Percentiles rank a stretch among this genome's conserved stretches.
These are phyloP conservation scores for Toxotes jaculatrix DNA, from an alignment of 2,113 vertebrate species.

Conservation along the genomic window DNA sequence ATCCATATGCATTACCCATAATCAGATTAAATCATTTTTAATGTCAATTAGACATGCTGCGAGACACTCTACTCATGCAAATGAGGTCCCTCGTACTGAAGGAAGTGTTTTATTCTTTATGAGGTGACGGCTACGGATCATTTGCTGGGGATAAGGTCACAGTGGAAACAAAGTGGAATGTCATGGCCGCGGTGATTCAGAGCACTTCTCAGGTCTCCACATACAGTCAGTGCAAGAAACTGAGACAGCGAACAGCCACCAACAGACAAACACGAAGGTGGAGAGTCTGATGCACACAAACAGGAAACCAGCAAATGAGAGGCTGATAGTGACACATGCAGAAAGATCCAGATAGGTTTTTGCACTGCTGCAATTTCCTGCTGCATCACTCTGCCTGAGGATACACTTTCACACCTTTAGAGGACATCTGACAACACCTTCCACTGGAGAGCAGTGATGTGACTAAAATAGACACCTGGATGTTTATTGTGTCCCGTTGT, in stretches of 20 bases:
- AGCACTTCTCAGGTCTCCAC: conserved; percentile 17
- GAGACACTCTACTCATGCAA: conserved; percentile 50
- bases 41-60: conserved; percentile 50
- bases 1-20: conserved; percentile 41
- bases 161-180: conserved; percentile 37
- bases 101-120: conserved; percentile 39
- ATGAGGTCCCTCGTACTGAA: conserved; percentile 17
- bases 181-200: conserved; percentile 18
- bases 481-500: conserved; percentile 21
- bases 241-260: conserved; percentile 3
- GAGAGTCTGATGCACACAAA: conserved; percentile 35
- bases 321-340: conserved; percentile 29
- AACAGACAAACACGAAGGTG: not conserved
- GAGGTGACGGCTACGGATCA: conserved; percentile 31
- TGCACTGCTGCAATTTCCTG: conserved; percentile 45
- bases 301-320: conserved; percentile 40
- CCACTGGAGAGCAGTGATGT: conserved; percentile 24
- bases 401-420: conserved; percentile 67
- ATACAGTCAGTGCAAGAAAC: conserved; percentile 18
- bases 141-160: conserved; percentile 53
- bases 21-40: conserved; percentile 58
- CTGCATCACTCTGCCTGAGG: conserved; percentile 61
- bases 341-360: conserved; percentile 42
- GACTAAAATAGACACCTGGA: conserved; percentile 55
- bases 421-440: conserved; percentile 71